A percentile compares a stretch with the other conserved stretches of the same genome.
Evolutionary conservation across 2,797 vertebrate genomes (phyloP).

Genomic region (Lutjanus argentimaculatus): DNA sequence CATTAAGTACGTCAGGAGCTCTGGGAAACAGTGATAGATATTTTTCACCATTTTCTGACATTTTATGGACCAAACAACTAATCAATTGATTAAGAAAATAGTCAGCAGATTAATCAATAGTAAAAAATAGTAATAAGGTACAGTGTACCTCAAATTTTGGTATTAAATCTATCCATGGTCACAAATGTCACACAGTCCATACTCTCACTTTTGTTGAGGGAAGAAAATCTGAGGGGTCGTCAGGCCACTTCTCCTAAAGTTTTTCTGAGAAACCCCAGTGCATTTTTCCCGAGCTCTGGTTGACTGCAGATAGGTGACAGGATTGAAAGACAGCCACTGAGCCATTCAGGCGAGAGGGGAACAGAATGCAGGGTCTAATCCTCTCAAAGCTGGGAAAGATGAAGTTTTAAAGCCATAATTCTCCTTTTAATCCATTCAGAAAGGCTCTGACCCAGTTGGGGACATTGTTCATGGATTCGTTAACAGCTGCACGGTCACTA

Average conservation of each 20-base stretch:
- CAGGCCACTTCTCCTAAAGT: conserved; percentile 5
- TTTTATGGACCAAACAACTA: too few species aligned
- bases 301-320: conserved; percentile 52
- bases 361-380: conserved; percentile 75
- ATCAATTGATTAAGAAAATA: too few species aligned
- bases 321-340: conserved; percentile 46
- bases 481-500: conserved; percentile 22
- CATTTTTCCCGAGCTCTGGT: conserved; percentile 26
- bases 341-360: conserved; percentile 44
- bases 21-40: too few species aligned
- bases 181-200: background rate
- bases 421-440: conserved; percentile 78
- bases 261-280: conserved; percentile 23
- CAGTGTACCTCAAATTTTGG: background rate
- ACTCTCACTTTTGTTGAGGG: background rate
- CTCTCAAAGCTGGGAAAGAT: conserved; percentile 75
- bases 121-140: too few species aligned
- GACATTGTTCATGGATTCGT: conserved; percentile 57
- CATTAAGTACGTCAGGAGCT: too few species aligned
- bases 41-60: too few species aligned
- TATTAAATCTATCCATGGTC: background rate
- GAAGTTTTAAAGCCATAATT: conserved; percentile 79
- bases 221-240: background rate
- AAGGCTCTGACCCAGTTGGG: conserved; percentile 67
- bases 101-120: too few species aligned